Evolutionary conservation across 2,888 invertebrate genomes (phyloP).

Genomic region (Leptopilina myrica): DNA sequence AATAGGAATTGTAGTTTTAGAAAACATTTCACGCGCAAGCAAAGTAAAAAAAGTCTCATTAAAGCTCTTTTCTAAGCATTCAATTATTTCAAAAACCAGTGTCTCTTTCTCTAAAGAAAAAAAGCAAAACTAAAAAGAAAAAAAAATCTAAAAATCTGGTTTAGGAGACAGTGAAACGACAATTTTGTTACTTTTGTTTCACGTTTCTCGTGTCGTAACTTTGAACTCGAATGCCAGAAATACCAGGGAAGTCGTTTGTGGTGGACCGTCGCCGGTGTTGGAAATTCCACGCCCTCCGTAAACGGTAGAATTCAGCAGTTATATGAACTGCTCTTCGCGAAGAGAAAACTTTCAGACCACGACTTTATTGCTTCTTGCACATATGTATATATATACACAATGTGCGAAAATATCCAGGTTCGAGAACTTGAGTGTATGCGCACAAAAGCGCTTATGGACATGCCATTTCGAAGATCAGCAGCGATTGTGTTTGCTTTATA

Average conservation of each 20-base stretch:
- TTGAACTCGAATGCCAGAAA: slow-evolving; percentile 33
- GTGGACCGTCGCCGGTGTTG: slow-evolving; percentile 40
- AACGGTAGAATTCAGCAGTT: slow-evolving; percentile 51
- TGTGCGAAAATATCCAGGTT: slow-evolving; percentile 47
- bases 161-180: neutral
- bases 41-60: too few species aligned
- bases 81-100: too few species aligned
- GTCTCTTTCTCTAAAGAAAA: too few species aligned
- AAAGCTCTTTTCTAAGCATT: too few species aligned
- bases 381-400: slow-evolving; percentile 21
- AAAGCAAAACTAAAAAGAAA: too few species aligned
- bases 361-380: slow-evolving; percentile 27
- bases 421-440: slow-evolving; percentile 43
- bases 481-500: slow-evolving; percentile 67
- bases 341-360: slow-evolving; percentile 3
- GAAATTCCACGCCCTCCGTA: slow-evolving; percentile 47
- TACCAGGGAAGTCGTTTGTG: slow-evolving; percentile 24
- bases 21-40: too few species aligned
- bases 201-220: slow-evolving; percentile 33
- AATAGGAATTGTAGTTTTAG: too few species aligned
- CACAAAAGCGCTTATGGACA: slow-evolving; percentile 40
- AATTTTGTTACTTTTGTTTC: slow-evolving; percentile 13
- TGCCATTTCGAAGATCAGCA: slow-evolving; percentile 49
- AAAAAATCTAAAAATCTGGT: too few species aligned
- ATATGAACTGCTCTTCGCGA: slow-evolving; percentile 38